Base-by-base conservation (phyloP, 2,797 vertebrate species). In the Echiichthys vipera region DNA sequence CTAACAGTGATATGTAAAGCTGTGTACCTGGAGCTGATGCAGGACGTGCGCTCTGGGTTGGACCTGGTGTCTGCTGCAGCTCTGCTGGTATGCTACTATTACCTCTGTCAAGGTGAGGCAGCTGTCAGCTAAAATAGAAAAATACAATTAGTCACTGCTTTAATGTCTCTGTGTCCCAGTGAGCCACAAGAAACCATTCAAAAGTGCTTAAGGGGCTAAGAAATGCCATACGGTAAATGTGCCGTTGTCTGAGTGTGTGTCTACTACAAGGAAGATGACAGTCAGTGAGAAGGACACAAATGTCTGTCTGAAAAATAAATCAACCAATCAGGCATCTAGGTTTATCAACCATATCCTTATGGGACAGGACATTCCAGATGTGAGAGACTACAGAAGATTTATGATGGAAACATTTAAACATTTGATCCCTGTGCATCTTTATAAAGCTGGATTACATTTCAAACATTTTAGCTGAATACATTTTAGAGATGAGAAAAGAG, bases 11-110 rank as follows among this genome's bases (percentile, higher is more conserved):
- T 50, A 2, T 36, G 39, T 43, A 29, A 37, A 14, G 34, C 37
- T 18, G 37, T 18, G 17, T 90, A 95, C 95, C 94, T 95, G 88
- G 42, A 95, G 90, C 69, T 95, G 94, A 54, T 93, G 89, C 83
- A 95, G 79, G 49, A 93, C 65, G 59, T 71, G 85, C 2, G 67
- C 55, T 57, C 77, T 86, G 68, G 95, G 95, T 54, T 93, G 85
- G 75, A 95, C 93, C 49, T 89, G 84, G 74, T 95, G 90, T 81
- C 90, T 93, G 70, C 77, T 84, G 86, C 95, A 95, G 88, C 90
- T 94, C 85, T 91, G 88, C 77, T 90, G 79, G 82, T 95, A 95
- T 51, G 92, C 92, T 81, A 43, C 67, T 66, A 84, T 90, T 46
- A 95, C 87, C 67, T 95, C 94, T 39, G 83, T 75, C 87, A 93